Evolutionary conservation across 2,888 invertebrate genomes (phyloP).

Genomic region (Apamea monoglypha): DNA sequence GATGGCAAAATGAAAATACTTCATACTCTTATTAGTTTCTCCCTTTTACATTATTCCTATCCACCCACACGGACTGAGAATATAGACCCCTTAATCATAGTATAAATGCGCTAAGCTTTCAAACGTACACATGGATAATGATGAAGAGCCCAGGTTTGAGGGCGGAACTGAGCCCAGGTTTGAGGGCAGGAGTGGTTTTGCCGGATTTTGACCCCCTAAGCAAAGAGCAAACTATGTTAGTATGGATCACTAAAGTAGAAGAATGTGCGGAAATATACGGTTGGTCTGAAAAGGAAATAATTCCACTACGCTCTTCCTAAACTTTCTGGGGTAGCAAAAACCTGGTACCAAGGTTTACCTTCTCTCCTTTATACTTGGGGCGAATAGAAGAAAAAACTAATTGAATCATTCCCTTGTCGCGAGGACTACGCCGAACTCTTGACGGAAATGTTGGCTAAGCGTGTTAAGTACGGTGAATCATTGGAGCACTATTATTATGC

Average conservation of each 20-base stretch:
- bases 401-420: not conserved
- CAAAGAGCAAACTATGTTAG: constrained; percentile 11
- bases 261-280: not conserved
- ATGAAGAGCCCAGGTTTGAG: not conserved
- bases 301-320: not conserved
- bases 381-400: constrained; percentile 11
- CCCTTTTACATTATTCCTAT: too few species aligned
- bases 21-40: too few species aligned
- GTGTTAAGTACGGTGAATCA: too few species aligned
- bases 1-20: too few species aligned
- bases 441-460: constrained; percentile 24
- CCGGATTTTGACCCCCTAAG: constrained; percentile 12
- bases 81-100: too few species aligned
- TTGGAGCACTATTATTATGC: constrained; percentile 4
- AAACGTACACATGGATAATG: constrained; percentile 1
- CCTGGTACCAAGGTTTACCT: constrained; percentile 12
- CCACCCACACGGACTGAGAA: too few species aligned
- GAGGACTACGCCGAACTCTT: constrained; percentile 14
- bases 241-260: not conserved
- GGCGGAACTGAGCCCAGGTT: too few species aligned
- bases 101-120: not conserved
- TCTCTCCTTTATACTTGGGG: constrained; percentile 1
- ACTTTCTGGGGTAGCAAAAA: not conserved
- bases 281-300: not conserved
- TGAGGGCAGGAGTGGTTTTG: too few species aligned